A percentile compares a stretch with the other conserved stretches of the same genome.
These are phyloP conservation scores for Penaeus japonicus DNA, from an alignment of 1,140 invertebrate genomes.

Conservation along the genomic window DNA sequence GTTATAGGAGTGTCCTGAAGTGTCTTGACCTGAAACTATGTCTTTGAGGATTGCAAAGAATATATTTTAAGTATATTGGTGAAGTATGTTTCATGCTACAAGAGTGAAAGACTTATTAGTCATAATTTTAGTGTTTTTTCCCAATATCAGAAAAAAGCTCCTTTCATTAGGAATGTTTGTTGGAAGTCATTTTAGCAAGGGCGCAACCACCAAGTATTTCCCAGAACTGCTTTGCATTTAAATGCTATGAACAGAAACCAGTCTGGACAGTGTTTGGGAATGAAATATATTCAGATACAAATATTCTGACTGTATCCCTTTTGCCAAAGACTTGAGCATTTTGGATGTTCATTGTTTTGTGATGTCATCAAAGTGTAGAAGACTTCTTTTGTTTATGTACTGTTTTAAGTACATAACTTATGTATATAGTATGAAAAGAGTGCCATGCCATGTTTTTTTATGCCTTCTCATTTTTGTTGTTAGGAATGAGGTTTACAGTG, in stretches of 20 bases:
- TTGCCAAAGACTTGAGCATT: constrained; percentile 54
- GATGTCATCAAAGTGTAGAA: constrained; percentile 45
- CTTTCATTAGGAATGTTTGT: no score
- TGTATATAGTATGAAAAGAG: constrained; percentile 38
- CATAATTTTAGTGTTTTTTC: not conserved
- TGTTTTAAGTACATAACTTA: constrained; percentile 52
- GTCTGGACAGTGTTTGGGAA: not conserved
- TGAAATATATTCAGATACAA: constrained; percentile 17
- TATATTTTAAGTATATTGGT: not conserved
- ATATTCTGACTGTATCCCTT: constrained; percentile 43
- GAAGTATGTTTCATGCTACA: no score
- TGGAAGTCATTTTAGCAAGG: no score
- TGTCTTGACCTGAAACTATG: not conserved
- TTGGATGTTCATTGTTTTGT: constrained; percentile 45
- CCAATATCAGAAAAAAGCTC: no score
- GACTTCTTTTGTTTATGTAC: constrained; percentile 24
- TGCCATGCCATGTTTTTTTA: not conserved
- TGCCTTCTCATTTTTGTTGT: not conserved
- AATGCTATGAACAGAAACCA: not conserved
- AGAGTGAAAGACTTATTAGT: not conserved
- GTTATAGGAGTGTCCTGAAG: not conserved
- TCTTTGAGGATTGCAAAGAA: not conserved
- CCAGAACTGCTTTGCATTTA: not conserved
- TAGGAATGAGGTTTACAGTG: not conserved
- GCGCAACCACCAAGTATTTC: no score